These are phyloP conservation scores for Poeciliopsis retropinna DNA, from an alignment of 2,113 vertebrate genomes.

Conservation along the genomic window DNA sequence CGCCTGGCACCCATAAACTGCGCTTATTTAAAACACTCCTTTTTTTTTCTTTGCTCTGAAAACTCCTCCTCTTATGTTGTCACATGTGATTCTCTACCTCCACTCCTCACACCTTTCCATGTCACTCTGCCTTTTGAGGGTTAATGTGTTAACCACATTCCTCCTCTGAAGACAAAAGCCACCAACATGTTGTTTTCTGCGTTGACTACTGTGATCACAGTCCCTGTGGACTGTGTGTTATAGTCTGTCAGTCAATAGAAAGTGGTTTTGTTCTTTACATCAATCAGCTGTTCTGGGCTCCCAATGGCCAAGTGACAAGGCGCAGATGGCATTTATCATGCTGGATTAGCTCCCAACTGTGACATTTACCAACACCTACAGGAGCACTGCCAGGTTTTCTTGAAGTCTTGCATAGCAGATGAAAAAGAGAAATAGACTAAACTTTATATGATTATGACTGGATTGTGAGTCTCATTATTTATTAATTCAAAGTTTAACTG, in stretches of 20 bases:
- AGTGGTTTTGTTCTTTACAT: slow-evolving; percentile 25
- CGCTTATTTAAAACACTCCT: not conserved
- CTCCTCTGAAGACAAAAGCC: slow-evolving; percentile 5
- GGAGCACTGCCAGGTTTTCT: slow-evolving; percentile 11
- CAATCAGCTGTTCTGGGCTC: slow-evolving; percentile 19
- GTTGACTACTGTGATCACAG: not conserved
- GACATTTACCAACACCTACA: slow-evolving; percentile 69
- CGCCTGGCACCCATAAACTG: not conserved
- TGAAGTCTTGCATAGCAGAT: slow-evolving; percentile 20
- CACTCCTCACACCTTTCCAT: slow-evolving; percentile 25
- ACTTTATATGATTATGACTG: slow-evolving; percentile 45
- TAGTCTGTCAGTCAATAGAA: slow-evolving; percentile 28
- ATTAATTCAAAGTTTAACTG: no score
- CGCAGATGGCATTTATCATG: slow-evolving; percentile 67
- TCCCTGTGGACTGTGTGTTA: not conserved
- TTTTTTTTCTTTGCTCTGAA: slow-evolving; percentile 7
- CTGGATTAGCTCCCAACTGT: slow-evolving; percentile 61
- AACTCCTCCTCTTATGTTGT: slow-evolving; percentile 6
- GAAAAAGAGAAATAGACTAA: slow-evolving; percentile 29
- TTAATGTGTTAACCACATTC: slow-evolving; percentile 30
- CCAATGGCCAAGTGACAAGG: slow-evolving; percentile 39
- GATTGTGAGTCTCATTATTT: slow-evolving; percentile 9
- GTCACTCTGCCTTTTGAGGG: slow-evolving; percentile 24
- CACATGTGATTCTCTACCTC: slow-evolving; percentile 1
- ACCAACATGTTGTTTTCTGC: slow-evolving; percentile 15